A percentile compares a stretch with the other conserved stretches of the same genome.
These are phyloP conservation scores for Neomonachus schauinslandi DNA, from an alignment of 2,113 vertebrate genomes.

Conservation along the genomic window DNA sequence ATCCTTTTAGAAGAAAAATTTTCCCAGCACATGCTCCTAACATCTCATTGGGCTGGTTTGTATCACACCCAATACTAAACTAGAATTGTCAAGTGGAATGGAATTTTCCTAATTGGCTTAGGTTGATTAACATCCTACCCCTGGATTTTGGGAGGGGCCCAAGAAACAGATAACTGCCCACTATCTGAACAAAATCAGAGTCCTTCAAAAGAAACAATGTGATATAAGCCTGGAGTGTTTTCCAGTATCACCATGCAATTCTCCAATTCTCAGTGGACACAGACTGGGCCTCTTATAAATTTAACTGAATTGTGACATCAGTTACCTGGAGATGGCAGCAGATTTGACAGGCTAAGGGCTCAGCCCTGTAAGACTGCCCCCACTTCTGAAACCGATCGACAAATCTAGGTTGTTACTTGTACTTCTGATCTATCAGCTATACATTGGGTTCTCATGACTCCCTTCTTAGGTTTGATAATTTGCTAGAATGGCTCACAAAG, in stretches of 20 bases:
- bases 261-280: not conserved
- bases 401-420: not conserved
- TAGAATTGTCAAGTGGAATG: not conserved
- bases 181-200: not conserved
- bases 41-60: not conserved
- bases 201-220: not conserved
- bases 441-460: not conserved
- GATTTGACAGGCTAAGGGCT: not conserved
- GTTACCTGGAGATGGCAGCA: not conserved
- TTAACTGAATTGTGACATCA: not conserved
- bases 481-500: not conserved
- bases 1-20: not conserved
- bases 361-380: not conserved
- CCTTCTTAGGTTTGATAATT: not conserved
- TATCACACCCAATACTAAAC: not conserved
- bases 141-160: not conserved
- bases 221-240: not conserved
- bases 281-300: not conserved
- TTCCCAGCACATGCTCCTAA: not conserved
- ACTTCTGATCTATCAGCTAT: not conserved
- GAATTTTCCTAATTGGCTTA: not conserved
- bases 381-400: not conserved
- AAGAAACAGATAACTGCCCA: not conserved
- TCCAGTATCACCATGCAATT: not conserved
- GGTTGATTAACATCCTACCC: not conserved